Evolutionary conservation across 2,888 invertebrate genomes (phyloP).

Genomic region (Neoascia interrupta): DNA sequence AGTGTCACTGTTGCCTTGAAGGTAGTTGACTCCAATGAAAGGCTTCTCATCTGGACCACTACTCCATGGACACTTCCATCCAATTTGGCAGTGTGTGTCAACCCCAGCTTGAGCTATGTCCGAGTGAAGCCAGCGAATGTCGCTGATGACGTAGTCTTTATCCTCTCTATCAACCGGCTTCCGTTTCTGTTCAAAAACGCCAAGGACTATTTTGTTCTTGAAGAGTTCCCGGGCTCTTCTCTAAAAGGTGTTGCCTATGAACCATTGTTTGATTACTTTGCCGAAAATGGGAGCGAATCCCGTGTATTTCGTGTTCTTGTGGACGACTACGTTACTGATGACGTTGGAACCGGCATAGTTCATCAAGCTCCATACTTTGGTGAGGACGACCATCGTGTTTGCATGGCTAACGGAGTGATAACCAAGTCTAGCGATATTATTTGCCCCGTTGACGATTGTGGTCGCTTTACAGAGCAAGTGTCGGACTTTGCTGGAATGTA

Average conservation of each 20-base stretch:
- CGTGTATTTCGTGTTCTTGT: constrained; percentile 90
- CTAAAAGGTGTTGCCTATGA: constrained; percentile 89
- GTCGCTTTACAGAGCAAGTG: constrained; percentile 89
- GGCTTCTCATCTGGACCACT: constrained; percentile 89
- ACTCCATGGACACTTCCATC: constrained; percentile 99
- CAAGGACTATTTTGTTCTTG: constrained; percentile 87
- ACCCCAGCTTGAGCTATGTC: constrained; percentile 90
- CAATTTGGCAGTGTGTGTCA: constrained; percentile 94
- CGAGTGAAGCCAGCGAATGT: constrained; percentile 83
- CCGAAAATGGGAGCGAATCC: constrained; percentile 88
- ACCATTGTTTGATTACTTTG: constrained; percentile 86
- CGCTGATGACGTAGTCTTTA: neutral
- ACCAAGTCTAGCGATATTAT: constrained; percentile 90
- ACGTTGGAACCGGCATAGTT: constrained; percentile 96
- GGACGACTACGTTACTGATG: constrained; percentile 94
- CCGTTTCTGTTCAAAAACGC: constrained; percentile 87
- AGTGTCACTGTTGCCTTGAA: constrained; percentile 93
- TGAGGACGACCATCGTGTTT: constrained; percentile 95
- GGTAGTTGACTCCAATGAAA: constrained; percentile 81
- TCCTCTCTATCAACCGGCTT: constrained; percentile 90
- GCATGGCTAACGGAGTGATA: constrained; percentile 87
- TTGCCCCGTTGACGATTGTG: constrained; percentile 95
- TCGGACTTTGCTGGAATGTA: constrained; percentile 91
- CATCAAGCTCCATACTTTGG: constrained; percentile 99
- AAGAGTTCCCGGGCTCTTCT: constrained; percentile 87